phyloP scores from a whole-genome alignment of 2,113 vertebrate genomes.

The Procavia capensis region DNA sequence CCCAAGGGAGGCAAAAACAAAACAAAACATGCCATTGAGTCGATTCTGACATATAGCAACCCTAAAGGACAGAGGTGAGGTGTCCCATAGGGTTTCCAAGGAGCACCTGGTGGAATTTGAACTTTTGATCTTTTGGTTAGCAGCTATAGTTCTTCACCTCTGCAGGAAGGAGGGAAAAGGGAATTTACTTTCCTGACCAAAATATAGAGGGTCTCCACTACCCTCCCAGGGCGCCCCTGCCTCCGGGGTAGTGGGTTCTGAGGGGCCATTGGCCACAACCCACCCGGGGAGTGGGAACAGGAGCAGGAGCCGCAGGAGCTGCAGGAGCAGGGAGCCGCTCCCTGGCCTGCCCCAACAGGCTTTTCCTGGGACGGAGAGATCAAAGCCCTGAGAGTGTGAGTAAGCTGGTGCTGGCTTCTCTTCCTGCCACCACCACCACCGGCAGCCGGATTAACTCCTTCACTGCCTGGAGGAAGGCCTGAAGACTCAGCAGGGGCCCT shows the following conservation, averaged over 20 bases:
- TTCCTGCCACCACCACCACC: constrained; percentile 70
- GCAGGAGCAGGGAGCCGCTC: constrained; percentile 50
- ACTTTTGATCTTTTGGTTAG: too few species aligned
- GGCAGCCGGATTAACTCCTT: constrained; percentile 78
- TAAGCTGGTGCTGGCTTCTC: constrained; percentile 72
- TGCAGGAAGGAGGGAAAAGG: not conserved
- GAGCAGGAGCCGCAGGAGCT: constrained; percentile 52
- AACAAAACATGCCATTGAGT: too few species aligned
- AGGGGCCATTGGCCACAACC: constrained; percentile 65
- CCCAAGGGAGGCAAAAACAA: not conserved
- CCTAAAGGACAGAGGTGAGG: too few species aligned
- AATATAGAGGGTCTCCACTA: not conserved
- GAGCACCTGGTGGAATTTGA: too few species aligned
- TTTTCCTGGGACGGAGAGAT: constrained; percentile 77
- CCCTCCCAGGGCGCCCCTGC: not conserved
- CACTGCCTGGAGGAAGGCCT: constrained; percentile 63
- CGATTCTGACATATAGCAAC: too few species aligned
- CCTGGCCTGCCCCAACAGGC: constrained; percentile 80
- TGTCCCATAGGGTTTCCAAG: too few species aligned
- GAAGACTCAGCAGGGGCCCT: not conserved
- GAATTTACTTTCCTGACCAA: not conserved
- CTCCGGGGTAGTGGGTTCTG: not conserved
- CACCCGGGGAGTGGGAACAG: constrained; percentile 39
- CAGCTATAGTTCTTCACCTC: too few species aligned
- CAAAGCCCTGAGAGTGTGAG: constrained; percentile 79